Evolutionary conservation across 2,113 vertebrate genomes (phyloP).

Genomic region (Macaca mulatta): DNA sequence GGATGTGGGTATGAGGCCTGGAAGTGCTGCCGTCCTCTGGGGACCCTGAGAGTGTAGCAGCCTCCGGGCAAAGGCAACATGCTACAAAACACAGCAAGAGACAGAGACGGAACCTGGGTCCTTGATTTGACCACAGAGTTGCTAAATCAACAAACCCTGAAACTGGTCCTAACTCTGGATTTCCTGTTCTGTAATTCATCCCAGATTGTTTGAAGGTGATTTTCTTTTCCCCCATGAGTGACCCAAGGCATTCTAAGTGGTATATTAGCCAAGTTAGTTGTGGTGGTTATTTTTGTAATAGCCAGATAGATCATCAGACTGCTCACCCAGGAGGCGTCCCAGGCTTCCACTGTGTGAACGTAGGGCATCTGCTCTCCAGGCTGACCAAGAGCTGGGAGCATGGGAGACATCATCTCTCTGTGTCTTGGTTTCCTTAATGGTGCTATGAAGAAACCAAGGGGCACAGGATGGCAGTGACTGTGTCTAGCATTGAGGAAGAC

Average conservation of each 20-base stretch:
- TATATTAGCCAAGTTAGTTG: not conserved
- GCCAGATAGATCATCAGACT: too few species aligned
- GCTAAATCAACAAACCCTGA: not conserved
- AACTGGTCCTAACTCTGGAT: not conserved
- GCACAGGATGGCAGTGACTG: fast-evolving
- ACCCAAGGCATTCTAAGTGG: not conserved
- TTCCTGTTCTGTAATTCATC: not conserved
- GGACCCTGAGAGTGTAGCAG: not conserved
- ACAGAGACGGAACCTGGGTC: not conserved
- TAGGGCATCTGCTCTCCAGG: not conserved
- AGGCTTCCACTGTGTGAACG: not conserved
- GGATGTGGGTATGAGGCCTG: not conserved
- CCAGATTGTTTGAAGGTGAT: not conserved
- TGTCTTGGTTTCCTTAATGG: not conserved
- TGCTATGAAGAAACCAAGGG: not conserved
- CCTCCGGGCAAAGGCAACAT: not conserved
- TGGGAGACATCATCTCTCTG: not conserved
- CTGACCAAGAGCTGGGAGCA: not conserved
- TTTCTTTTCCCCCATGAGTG: not conserved
- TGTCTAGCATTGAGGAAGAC: not conserved
- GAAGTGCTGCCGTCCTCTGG: too few species aligned
- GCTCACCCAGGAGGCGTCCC: not conserved
- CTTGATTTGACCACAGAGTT: not conserved
- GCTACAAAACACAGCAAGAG: not conserved
- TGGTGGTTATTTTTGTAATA: not conserved